Percentiles rank a stretch among this genome's conserved stretches.
These are phyloP conservation scores for Alviniconcha strummeri DNA, from an alignment of 2,888 invertebrate species.

Conservation along the genomic window DNA sequence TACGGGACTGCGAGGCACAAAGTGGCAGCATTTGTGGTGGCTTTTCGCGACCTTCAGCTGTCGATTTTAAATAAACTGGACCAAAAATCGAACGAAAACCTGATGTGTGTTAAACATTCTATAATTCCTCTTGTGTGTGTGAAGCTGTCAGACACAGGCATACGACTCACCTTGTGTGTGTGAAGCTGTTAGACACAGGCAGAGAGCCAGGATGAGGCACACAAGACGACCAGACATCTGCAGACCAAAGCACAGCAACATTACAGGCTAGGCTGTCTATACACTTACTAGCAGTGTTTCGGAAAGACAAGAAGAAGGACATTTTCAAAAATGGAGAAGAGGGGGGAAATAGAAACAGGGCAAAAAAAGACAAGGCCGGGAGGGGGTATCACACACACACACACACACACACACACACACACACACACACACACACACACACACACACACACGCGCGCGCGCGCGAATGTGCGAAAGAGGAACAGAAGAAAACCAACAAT, in stretches of 20 bases:
- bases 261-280: no score
- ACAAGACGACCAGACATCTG: conserved; percentile 22
- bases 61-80: neutral
- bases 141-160: no score
- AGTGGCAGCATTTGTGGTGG: no score
- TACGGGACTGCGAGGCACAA: no score
- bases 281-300: no score
- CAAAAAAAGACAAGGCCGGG: neutral
- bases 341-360: neutral
- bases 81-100: neutral
- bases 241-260: neutral
- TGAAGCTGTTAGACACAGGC: neutral
- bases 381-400: neutral
- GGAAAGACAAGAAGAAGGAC: no score
- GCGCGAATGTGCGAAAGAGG: no score
- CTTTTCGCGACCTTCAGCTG: no score
- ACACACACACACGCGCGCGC: neutral
- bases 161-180: no score
- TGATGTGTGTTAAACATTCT: no score
- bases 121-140: no score
- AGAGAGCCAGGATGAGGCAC: conserved; percentile 17
- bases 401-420: neutral
- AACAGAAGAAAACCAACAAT: no score
- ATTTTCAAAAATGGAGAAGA: neutral
- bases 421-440: neutral